Evolutionary conservation across 1,140 invertebrate genomes (phyloP).

Genomic region (Tetraneura akinire): DNA sequence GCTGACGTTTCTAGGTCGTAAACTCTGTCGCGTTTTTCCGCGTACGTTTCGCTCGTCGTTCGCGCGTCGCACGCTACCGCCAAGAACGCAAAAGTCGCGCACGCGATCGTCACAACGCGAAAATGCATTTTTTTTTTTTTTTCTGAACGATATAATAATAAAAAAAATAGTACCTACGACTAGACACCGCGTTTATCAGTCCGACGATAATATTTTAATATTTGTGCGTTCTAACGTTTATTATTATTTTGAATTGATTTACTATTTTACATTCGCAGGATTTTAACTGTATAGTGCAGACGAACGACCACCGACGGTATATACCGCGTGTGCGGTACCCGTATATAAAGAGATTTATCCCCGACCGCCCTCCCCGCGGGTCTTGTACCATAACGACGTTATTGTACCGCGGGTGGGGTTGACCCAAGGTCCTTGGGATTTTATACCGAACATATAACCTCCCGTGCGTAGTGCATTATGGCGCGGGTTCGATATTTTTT

Average conservation of each 20-base stretch:
- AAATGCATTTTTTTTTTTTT: neutral
- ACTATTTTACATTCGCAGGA: too few species aligned
- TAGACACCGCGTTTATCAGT: too few species aligned
- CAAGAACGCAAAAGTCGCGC: neutral
- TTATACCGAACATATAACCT: neutral
- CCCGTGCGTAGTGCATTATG: too few species aligned
- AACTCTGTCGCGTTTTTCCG: neutral
- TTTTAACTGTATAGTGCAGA: too few species aligned
- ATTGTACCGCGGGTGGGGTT: too few species aligned
- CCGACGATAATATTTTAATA: too few species aligned
- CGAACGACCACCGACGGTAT: neutral
- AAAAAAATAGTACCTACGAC: too few species aligned
- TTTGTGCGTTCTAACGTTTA: too few species aligned
- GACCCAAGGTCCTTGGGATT: neutral
- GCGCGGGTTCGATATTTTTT: too few species aligned
- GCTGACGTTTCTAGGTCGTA: constrained; percentile 61
- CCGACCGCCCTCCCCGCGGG: neutral
- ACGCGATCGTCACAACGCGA: neutral
- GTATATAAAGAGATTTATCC: constrained; percentile 7
- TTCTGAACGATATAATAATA: too few species aligned
- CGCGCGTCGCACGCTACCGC: neutral
- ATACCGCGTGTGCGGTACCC: neutral
- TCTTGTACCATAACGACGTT: too few species aligned
- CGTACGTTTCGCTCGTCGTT: neutral
- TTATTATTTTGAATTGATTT: too few species aligned